Evolutionary conservation across 2,113 vertebrate genomes (phyloP), one percentile per base, ranked within the genome.

Genomic region (Eclectus roratus): DNA sequence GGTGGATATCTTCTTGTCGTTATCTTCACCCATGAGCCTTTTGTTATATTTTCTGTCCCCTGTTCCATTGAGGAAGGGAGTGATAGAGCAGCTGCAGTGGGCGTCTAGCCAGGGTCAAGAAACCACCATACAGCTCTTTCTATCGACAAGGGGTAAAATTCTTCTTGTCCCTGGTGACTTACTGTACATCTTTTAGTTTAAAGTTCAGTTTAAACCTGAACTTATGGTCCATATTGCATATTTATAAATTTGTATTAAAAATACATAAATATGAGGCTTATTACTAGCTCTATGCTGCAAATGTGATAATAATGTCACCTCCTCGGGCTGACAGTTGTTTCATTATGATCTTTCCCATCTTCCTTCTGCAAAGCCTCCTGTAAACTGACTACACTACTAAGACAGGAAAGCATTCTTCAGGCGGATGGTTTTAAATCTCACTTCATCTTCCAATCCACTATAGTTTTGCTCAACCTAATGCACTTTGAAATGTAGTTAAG

Each of bases 11-110:
- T 83, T 41, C 37, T 18, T 44, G 27, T 53, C n/a, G 7, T 41
- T 47, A 39, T 25, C 31, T 84, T 0, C 0, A 58, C 8, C 17
- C 19, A 84, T 0, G 0, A 92, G 24, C 35, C 24, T 84, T 87
- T 39, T 0, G 2, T 43, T 50, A 8, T 15, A 35, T 71, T 84
- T 85, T 49, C 23, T 77, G 4, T 53, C n/a, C 10, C 13, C 11
- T 23, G 20, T 29, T 27, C 49, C 37, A 24, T 4, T 65, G 65
- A 73, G n/a, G 16, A 80, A 15, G 3, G 13, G 13, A 71, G 33
- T 33, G 28, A 28, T 6, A 88, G 20, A 84, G 24, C 1, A 0
- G 31, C 28, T 81, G 69, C 29, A 18, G 35, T 73, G 39, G 44
- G 13, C 0, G 0, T 41, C 27, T 11, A 72, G 43, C 5, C 33